phyloP scores from a whole-genome alignment of 2,888 invertebrate genomes.

The Cyrtodaria siliqua region DNA sequence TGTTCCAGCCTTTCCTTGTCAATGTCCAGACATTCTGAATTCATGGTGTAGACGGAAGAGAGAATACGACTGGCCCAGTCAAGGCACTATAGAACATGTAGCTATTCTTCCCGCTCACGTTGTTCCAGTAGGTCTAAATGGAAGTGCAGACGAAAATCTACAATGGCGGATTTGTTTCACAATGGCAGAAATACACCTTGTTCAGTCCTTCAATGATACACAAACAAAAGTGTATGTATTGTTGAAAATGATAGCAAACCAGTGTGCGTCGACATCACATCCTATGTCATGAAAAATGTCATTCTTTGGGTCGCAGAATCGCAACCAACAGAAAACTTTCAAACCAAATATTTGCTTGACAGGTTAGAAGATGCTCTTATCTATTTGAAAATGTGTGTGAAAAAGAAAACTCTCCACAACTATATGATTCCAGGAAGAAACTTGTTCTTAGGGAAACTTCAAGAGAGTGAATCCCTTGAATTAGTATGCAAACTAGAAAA shows the following conservation, averaged over 20 bases:
- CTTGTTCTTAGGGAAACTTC: conserved; percentile 4
- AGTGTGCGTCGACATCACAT: conserved; percentile 7
- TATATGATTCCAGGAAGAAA: conserved; percentile 38
- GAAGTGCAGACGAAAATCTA: not conserved
- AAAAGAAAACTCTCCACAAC: not conserved
- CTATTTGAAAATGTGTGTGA: conserved; percentile 8
- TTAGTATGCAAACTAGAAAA: no score
- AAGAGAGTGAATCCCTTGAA: not conserved
- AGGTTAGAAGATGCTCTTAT: conserved; percentile 5
- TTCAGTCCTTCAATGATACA: conserved; percentile 23
- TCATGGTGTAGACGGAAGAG: not conserved
- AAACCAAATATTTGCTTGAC: not conserved
- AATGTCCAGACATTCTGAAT: not conserved
- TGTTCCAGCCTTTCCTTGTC: not conserved
- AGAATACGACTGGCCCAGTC: conserved; percentile 13
- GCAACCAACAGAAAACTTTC: conserved; percentile 1
- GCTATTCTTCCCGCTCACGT: conserved; percentile 11
- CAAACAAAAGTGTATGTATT: conserved; percentile 30
- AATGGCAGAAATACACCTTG: conserved; percentile 17
- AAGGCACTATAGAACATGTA: not conserved
- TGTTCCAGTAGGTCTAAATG: conserved; percentile 23
- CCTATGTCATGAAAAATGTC: conserved; percentile 33
- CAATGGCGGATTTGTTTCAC: conserved; percentile 36
- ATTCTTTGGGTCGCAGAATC: conserved; percentile 24
- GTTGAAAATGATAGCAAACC: conserved; percentile 21